Base-by-base conservation (phyloP, 2,113 vertebrate genomes). In the Ceyx cyanopectus region DNA sequence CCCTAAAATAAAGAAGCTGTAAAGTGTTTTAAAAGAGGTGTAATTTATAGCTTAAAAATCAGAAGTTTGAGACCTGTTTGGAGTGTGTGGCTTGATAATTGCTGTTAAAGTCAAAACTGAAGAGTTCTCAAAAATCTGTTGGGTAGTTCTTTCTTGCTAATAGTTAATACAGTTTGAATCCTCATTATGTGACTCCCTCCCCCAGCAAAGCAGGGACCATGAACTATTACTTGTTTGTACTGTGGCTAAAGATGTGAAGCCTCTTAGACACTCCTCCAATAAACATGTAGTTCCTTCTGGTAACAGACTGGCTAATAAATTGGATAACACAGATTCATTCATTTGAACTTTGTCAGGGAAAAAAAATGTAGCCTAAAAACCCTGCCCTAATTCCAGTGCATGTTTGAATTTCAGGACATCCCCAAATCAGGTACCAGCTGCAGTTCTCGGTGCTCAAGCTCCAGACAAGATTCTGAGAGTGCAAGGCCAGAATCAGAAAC, bases 401-500 rank as follows among this genome's bases (percentile, higher is more conserved):
- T 95, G 58, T 93, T 95, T 95, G 90, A 58, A 89, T 97, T 97
- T 94, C 97, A 99, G 99, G 99, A 99, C 67, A 96, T 97, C 26
- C 98, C 98, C 40, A 99, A 99, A 94, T 99, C 99, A 7, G 98
- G 98, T 81, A 99, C 99, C 76, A 99, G 99, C 97, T 99, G 99
- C 95, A 99, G 99, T 94, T 99, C 99, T 62, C 98, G 99, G 67
- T 99, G 99, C 93, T 99, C 99, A 78, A 99, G 99, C 96, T 98
- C 99, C 92, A 98, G 99, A 74, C 99, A 98, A 70, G 99, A 99
- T 97, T 99, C 99, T 1, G 99, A 99, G 97, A 99, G 99, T 90
- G 97, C 98, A 4, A 98, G 99, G 41, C 99, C 99, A 2, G 99
- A 99, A 96, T 99, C 99, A 0, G 99, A 99, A 97, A 99, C 99